Percentiles rank a stretch among this genome's conserved stretches.
phyloP scores from a whole-genome alignment of 2,113 vertebrate species.

The Oreochromis aureus region DNA sequence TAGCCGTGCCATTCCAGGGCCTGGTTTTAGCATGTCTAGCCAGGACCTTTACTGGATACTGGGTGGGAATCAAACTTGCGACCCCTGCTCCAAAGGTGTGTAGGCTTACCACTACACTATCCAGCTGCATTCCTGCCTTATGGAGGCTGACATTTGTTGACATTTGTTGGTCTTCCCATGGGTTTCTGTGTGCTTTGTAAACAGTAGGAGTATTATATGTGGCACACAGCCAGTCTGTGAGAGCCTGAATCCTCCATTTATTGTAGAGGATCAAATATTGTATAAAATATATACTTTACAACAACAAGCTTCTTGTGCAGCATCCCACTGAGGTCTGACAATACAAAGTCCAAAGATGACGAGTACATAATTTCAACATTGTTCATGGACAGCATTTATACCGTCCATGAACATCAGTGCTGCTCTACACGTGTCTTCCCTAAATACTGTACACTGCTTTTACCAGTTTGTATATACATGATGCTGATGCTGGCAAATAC shows the following conservation, averaged over 20 bases:
- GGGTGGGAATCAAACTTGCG: background rate
- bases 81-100: background rate
- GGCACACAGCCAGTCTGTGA: background rate
- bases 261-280: background rate
- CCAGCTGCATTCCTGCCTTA: background rate
- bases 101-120: background rate
- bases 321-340: background rate
- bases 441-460: too few species aligned
- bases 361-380: too few species aligned
- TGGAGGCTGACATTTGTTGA: background rate
- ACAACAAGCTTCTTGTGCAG: background rate
- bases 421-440: too few species aligned
- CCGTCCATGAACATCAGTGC: background rate
- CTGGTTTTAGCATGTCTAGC: background rate
- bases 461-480: too few species aligned
- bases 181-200: background rate
- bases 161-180: background rate
- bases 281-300: background rate
- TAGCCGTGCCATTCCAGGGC: background rate
- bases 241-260: background rate
- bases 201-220: background rate
- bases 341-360: too few species aligned
- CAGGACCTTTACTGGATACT: background rate
- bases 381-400: too few species aligned
- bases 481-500: too few species aligned